Base-by-base conservation (phyloP, 2,113 vertebrate species). In the Sebastes schlegelii region DNA sequence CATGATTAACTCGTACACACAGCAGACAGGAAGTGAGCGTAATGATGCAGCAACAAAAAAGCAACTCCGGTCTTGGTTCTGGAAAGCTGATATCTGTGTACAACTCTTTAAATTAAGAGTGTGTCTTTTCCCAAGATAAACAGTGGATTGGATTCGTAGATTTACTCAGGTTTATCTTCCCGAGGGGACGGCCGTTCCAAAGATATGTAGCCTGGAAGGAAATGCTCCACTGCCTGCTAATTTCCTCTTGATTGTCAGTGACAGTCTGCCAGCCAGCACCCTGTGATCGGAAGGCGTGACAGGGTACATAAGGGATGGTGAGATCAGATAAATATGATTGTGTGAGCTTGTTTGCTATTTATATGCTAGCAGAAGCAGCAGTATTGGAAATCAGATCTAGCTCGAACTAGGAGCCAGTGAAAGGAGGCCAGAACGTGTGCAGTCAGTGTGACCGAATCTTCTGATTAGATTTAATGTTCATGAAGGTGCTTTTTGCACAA, bases 291-390 rank as follows among this genome's bases (percentile, higher is more conserved):
- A 74, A 72, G 79, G 61, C 0, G 12, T 89, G 85, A 86, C 85
- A 75, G 71, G 26, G 40, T 86, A 55, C 72, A 77, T 79, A 61
- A 54, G 72, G 77, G 77, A 84, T 86, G 79, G 60, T 80, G 86
- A 74, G 67, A 85, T 79, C 73, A 81, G 82, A 90, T 85, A 85
- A 74, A 84, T 78, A 82, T 88, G 81, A 89, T 73, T 84, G 81
- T 87, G 52, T 54, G 46, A 68, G 68, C 72, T 61, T 82, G 71
- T 74, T 84, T 88, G n/a, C 76, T 66, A 80, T 83, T 85, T 76
- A 77, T 83, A 72, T 34, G 34, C 52, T 61, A 9, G 34, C 64
- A 61, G 81, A 74, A 55, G 79, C 70, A 49, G 6, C 74, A 16
- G 52, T 60, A 57, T 66, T 74, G 76, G 58, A 85, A 68, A 78